Percentiles rank a stretch among this genome's conserved stretches.
phyloP scores from a whole-genome alignment of 2,888 invertebrate genomes.

The Lamellibrachia satsuma region DNA sequence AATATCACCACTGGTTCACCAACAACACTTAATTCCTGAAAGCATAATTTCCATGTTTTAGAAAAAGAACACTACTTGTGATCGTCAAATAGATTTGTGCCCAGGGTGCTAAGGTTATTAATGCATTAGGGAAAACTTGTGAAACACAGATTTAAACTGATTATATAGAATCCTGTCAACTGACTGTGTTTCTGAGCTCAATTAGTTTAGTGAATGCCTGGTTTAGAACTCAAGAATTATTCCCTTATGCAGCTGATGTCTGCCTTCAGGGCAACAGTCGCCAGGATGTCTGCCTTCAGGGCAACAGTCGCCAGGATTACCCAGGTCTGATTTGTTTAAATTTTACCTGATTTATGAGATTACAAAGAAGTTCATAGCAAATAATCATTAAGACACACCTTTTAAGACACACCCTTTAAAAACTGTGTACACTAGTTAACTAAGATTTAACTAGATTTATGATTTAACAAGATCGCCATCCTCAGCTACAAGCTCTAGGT shows the following conservation, averaged over 20 bases:
- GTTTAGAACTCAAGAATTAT: not conserved
- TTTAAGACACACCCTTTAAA: too few species aligned
- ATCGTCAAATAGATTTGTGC: not conserved
- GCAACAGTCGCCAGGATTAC: not conserved
- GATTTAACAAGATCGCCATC: too few species aligned
- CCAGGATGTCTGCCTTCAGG: not conserved
- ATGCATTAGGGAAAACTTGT: slow-evolving; percentile 4
- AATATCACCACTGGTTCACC: not conserved
- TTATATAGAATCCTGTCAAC: not conserved
- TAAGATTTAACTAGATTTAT: too few species aligned
- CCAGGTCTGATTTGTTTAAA: not conserved
- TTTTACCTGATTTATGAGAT: not conserved
- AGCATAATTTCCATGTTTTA: not conserved
- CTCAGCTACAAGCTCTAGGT: too few species aligned
- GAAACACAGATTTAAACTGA: not conserved
- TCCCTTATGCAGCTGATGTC: slow-evolving; percentile 10
- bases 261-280: not conserved
- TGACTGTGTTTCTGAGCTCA: not conserved
- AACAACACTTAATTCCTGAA: not conserved
- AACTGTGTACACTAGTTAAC: too few species aligned
- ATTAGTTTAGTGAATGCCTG: not conserved
- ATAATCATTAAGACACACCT: too few species aligned
- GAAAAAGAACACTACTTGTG: not conserved
- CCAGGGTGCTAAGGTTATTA: not conserved
- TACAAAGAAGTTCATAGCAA: not conserved